A percentile compares a stretch with the other conserved stretches of the same genome.
phyloP scores from a whole-genome alignment of 2,113 vertebrate species.

The Butorides virescens region DNA sequence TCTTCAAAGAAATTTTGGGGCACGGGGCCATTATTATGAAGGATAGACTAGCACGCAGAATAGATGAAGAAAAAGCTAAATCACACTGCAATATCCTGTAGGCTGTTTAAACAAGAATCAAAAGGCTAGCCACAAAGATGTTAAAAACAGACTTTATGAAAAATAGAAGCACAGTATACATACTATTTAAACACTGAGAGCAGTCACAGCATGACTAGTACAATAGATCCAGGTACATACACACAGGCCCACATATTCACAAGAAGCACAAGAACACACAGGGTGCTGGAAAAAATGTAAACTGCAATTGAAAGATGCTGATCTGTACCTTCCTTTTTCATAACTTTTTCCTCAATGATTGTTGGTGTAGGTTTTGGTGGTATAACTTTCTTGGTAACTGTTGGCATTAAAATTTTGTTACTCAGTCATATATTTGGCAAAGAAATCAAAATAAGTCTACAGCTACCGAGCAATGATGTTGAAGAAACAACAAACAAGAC shows the following conservation, averaged over 20 bases:
- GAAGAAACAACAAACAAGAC: not conserved
- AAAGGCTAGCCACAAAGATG: not conserved
- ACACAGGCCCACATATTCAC: not conserved
- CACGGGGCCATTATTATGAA: not conserved
- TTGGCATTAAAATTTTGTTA: conserved; percentile 72
- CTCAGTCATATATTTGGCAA: conserved; percentile 47
- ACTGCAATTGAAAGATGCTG: conserved; percentile 30
- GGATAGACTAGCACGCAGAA: not conserved
- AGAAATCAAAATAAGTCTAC: not conserved
- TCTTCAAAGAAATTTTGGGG: conserved; percentile 28
- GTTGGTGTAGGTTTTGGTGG: conserved; percentile 74
- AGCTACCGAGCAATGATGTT: not conserved
- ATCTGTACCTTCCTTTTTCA: conserved; percentile 78
- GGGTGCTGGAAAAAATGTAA: not conserved
- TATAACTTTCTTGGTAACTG: conserved; percentile 77
- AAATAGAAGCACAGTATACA: not conserved
- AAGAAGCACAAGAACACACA: not conserved
- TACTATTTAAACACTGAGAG: not conserved
- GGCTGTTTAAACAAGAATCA: conserved; percentile 1
- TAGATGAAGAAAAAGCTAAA: not conserved
- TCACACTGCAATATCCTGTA: not conserved
- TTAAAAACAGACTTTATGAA: not conserved
- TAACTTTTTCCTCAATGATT: conserved; percentile 76
- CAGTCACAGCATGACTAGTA: not conserved
- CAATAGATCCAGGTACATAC: not conserved